Evolutionary conservation across 2,888 invertebrate genomes (phyloP).

Genomic region (Coelopa pilipes): DNA sequence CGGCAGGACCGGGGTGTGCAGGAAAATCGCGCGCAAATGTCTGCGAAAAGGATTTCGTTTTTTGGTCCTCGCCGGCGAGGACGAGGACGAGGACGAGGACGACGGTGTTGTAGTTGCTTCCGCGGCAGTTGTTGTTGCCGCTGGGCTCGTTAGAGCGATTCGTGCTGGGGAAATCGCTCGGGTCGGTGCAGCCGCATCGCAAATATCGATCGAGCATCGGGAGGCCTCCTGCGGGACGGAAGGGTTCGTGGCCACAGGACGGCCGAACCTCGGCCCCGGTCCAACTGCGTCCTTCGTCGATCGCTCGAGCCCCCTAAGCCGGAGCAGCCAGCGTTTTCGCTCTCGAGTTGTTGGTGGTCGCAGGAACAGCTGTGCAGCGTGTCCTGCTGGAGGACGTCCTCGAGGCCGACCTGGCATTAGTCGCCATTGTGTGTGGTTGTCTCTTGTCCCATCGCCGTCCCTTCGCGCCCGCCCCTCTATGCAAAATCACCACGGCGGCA

Average conservation of each 20-base stretch:
- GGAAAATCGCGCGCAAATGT: constrained; percentile 30
- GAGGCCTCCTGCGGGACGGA: too few species aligned
- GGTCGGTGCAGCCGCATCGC: not conserved
- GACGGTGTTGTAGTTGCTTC: too few species aligned
- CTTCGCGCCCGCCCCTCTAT: constrained; percentile 1
- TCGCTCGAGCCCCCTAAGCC: not conserved
- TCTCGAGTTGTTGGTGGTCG: not conserved
- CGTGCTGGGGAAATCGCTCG: not conserved
- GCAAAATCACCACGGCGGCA: constrained; percentile 2
- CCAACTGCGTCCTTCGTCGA: too few species aligned
- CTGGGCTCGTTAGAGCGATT: too few species aligned
- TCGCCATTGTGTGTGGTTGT: constrained; percentile 17
- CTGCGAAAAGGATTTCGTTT: constrained; percentile 1
- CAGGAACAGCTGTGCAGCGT: not conserved
- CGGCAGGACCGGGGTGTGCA: not conserved
- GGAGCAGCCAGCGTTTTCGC: not conserved
- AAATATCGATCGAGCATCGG: constrained; percentile 11
- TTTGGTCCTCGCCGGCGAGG: too few species aligned
- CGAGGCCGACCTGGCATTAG: constrained; percentile 5
- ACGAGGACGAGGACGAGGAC: too few species aligned
- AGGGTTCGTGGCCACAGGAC: not conserved
- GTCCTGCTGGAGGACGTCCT: not conserved
- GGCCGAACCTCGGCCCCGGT: not conserved
- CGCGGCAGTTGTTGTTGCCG: too few species aligned
- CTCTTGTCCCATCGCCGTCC: not conserved